Conservation (phyloP, 1,140 invertebrate species). For the Apis cerana region DNA sequence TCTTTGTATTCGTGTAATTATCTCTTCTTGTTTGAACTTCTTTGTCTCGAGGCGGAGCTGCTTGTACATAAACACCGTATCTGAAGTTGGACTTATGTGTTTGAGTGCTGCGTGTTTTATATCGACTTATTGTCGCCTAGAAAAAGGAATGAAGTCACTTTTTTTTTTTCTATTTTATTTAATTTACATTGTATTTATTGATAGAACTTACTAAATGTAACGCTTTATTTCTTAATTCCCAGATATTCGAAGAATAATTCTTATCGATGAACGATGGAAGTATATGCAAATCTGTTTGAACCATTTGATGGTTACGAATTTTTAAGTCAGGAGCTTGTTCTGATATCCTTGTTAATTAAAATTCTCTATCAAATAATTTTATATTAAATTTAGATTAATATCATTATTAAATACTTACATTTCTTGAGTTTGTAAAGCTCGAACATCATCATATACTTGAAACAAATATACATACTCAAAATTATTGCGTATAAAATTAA, state of each 20-base stretch:
- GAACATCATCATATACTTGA: constrained; percentile 81
- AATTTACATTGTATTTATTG: too few species aligned
- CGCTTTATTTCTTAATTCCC: constrained; percentile 87
- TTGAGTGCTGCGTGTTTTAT: constrained; percentile 84
- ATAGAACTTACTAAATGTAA: constrained; percentile 84
- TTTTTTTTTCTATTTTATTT: not conserved
- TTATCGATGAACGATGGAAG: constrained; percentile 83
- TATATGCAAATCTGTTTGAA: constrained; percentile 88
- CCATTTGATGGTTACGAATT: constrained; percentile 81
- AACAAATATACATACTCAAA: constrained; percentile 84
- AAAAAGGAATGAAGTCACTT: constrained; percentile 21
- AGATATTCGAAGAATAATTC: constrained; percentile 89
- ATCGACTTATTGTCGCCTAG: constrained; percentile 83
- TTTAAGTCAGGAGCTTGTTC: constrained; percentile 52
- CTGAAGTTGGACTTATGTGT: constrained; percentile 82
- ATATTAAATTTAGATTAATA: too few species aligned
- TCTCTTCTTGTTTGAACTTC: constrained; percentile 83
- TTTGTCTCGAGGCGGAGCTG: constrained; percentile 77
- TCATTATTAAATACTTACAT: constrained; percentile 61
- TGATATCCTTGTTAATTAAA: constrained; percentile 47
- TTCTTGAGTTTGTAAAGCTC: constrained; percentile 75
- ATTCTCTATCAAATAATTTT: not conserved
- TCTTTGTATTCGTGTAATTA: constrained; percentile 80
- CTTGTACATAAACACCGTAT: constrained; percentile 82
- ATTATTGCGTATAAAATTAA: constrained; percentile 82